These are phyloP conservation scores for Rhingia campestris DNA, from an alignment of 2,888 invertebrate genomes.

Conservation along the genomic window DNA sequence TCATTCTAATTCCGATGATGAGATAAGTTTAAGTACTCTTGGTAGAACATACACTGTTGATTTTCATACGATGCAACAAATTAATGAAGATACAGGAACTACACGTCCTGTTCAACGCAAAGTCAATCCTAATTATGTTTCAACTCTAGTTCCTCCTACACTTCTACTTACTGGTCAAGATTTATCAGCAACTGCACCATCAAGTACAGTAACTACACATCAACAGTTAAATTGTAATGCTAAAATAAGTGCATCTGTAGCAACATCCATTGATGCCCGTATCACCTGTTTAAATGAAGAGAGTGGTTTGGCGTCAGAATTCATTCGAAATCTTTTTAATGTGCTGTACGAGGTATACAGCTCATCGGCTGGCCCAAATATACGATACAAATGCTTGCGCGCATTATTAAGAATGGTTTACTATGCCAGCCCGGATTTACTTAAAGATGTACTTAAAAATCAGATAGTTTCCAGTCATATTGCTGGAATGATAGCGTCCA, in stretches of 20 bases:
- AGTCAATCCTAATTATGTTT: slow-evolving; percentile 86
- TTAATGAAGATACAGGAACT: slow-evolving; percentile 98
- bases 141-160: slow-evolving; percentile 72
- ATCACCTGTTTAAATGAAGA: slow-evolving; percentile 88
- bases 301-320: slow-evolving; percentile 87
- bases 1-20: slow-evolving; percentile 96
- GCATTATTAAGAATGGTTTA: slow-evolving; percentile 98
- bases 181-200: slow-evolving; percentile 76
- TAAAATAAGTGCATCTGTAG: slow-evolving; percentile 41
- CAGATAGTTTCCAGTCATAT: slow-evolving; percentile 96
- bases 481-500: slow-evolving; percentile 98
- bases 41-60: slow-evolving; percentile 98
- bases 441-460: slow-evolving; percentile 88
- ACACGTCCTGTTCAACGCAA: slow-evolving; percentile 95
- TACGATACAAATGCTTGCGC: slow-evolving; percentile 97
- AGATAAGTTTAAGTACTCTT: slow-evolving; percentile 94
- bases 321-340: slow-evolving; percentile 92
- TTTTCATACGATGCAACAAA: slow-evolving; percentile 98
- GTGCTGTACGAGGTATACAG: slow-evolving; percentile 99
- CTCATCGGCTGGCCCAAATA: slow-evolving; percentile 98
- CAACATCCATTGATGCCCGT: slow-evolving; percentile 84
- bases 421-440: slow-evolving; percentile 93
- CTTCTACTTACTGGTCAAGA: slow-evolving; percentile 77
- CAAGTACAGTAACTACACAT: slow-evolving; percentile 65
- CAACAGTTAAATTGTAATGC: slow-evolving; percentile 27